Conservation (phyloP, 2,113 vertebrate species). For the Cygnus buccinator region DNA sequence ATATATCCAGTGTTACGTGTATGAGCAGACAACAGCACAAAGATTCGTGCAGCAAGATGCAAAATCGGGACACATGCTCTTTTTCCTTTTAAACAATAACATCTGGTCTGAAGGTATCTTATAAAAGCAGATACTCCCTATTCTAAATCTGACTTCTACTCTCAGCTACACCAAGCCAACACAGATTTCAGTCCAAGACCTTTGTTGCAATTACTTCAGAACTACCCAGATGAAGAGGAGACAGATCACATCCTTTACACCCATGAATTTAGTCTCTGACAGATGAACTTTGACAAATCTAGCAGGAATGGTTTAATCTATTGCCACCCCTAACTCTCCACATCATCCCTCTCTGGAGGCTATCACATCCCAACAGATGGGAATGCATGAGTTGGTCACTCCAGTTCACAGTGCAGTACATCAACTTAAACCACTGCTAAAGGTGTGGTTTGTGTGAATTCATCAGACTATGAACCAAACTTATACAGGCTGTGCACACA, state of each 20-base stretch:
- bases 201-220: neutral
- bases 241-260: neutral
- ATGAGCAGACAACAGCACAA: neutral
- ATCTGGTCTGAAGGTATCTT: neutral
- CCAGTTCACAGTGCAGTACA: neutral
- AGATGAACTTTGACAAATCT: neutral
- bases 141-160: neutral
- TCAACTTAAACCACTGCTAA: neutral
- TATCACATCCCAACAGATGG: neutral
- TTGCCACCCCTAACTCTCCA: neutral
- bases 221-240: neutral
- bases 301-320: neutral
- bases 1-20: accelerated
- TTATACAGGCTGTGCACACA: accelerated
- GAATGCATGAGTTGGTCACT: neutral
- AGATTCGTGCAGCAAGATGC: neutral
- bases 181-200: too few species aligned
- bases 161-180: neutral
- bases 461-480: neutral
- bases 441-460: neutral
- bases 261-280: neutral
- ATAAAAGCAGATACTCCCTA: neutral
- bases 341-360: neutral
- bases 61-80: neutral
- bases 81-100: neutral